A percentile compares a stretch with the other conserved stretches of the same genome.
Evolutionary conservation across 2,113 vertebrate genomes (phyloP).

Genomic region (Mormyrus iriodes): DNA sequence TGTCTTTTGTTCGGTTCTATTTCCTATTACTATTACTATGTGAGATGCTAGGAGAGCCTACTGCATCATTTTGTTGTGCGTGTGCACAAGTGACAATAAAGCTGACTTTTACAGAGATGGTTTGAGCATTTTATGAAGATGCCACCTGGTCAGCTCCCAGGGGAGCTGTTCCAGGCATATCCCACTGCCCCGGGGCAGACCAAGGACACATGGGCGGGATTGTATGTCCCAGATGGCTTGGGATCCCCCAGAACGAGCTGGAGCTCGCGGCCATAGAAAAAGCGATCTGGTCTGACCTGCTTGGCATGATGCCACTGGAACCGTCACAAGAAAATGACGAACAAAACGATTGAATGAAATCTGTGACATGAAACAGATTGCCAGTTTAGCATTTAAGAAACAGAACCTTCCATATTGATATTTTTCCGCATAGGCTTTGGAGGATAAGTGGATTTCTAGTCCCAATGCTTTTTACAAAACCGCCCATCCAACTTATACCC

Average conservation of each 20-base stretch:
- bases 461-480: not conserved
- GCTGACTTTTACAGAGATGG: not conserved
- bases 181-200: not conserved
- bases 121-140: not conserved
- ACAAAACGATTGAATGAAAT: not conserved
- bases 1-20: not conserved
- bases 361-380: not conserved
- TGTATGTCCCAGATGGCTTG: not conserved
- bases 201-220: not conserved
- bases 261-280: not conserved
- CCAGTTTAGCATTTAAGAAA: not conserved
- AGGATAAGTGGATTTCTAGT: not conserved
- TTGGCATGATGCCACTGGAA: not conserved
- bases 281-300: not conserved
- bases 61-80: not conserved
- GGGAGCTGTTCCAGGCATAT: not conserved
- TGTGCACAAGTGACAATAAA: not conserved
- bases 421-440: not conserved
- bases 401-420: not conserved
- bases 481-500: not conserved
- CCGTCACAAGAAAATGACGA: not conserved
- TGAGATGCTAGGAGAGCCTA: not conserved
- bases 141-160: not conserved
- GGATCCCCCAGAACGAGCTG: not conserved
- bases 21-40: not conserved